Evolutionary conservation across 1,140 invertebrate genomes (phyloP).

Genomic region (Pseudoatta argentina): DNA sequence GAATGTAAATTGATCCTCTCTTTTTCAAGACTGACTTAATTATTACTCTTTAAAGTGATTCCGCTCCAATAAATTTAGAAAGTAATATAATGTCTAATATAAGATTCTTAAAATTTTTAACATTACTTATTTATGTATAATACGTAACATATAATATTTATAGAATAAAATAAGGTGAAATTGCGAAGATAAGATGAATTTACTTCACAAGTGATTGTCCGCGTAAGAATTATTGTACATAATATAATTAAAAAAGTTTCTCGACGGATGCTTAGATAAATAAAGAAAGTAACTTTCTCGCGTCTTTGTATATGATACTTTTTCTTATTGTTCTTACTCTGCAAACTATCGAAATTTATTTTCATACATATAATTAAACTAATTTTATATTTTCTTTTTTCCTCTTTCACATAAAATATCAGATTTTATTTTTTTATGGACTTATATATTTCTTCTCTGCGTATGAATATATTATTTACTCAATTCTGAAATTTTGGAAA

Average conservation of each 20-base stretch:
- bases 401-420: background rate
- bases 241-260: background rate
- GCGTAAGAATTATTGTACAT: background rate
- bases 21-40: too few relatives aligned
- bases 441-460: background rate
- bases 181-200: background rate
- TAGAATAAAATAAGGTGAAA: background rate
- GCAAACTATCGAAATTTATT: background rate
- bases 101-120: background rate
- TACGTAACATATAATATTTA: background rate
- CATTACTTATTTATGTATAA: background rate
- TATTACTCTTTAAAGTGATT: too few relatives aligned
- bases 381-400: background rate
- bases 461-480: background rate
- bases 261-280: background rate
- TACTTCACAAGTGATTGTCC: background rate
- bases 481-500: background rate
- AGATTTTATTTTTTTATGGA: background rate
- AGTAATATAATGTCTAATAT: background rate
- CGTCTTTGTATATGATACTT: background rate
- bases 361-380: background rate
- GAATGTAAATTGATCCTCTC: too few relatives aligned
- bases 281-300: background rate
- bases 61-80: background rate
- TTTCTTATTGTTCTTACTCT: background rate